phyloP scores from a whole-genome alignment of 2,797 vertebrate genomes.

The Premnoplex brunnescens region DNA sequence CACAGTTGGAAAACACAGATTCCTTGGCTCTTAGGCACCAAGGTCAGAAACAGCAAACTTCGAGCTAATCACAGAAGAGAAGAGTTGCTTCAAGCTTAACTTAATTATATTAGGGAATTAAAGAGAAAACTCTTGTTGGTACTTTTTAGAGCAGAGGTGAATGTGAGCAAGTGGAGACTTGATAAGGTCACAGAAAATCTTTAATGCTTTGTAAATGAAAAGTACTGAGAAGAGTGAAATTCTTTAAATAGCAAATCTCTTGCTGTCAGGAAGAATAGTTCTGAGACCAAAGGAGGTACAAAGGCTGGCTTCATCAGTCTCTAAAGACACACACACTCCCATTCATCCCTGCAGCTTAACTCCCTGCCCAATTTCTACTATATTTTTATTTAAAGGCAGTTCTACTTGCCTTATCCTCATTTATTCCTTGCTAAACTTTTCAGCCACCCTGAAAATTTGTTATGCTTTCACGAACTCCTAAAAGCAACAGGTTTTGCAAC shows the following conservation, averaged over 20 bases:
- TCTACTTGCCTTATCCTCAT: background rate
- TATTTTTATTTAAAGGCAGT: background rate
- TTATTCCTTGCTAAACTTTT: background rate
- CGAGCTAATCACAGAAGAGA: conserved; percentile 5
- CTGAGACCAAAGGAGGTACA: background rate
- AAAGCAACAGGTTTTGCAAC: background rate
- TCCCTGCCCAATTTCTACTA: background rate
- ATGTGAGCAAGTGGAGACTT: background rate
- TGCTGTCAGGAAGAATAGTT: background rate
- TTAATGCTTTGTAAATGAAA: conserved; percentile 6
- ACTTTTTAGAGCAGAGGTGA: background rate
- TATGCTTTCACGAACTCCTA: background rate
- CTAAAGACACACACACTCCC: background rate
- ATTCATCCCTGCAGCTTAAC: background rate
- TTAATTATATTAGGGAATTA: conserved; percentile 52
- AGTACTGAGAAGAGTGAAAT: background rate
- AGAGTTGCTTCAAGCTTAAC: conserved; percentile 22
- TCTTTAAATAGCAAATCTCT: conserved; percentile 27
- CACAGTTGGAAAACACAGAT: background rate
- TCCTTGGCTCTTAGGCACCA: background rate
- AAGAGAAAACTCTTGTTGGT: conserved; percentile 9
- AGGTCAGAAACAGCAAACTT: conserved; percentile 22
- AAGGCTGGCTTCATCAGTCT: background rate
- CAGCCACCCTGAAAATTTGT: background rate
- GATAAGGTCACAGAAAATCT: conserved; percentile 25